Evolutionary conservation across 1,140 invertebrate species (phyloP).

Genomic region (Conopomorpha cramerella): DNA sequence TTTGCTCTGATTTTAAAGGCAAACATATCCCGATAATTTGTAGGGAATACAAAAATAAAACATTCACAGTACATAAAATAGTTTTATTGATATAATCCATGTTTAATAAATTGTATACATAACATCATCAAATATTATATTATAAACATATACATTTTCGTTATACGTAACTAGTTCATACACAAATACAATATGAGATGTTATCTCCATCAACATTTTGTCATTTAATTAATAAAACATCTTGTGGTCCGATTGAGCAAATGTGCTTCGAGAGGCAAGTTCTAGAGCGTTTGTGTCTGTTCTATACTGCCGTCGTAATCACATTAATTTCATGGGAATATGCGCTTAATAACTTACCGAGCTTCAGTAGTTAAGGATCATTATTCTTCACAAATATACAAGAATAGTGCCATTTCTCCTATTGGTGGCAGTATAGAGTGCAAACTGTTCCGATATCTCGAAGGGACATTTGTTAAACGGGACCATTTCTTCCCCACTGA

Average conservation of each 20-base stretch:
- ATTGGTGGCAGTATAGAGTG: too few relatives aligned
- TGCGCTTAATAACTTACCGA: constrained; percentile 23
- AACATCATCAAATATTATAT: constrained; percentile 61
- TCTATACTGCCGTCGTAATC: too few relatives aligned
- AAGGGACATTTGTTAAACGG: too few relatives aligned
- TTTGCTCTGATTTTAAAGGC: too few relatives aligned
- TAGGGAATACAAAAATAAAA: constrained; percentile 47
- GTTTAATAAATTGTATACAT: constrained; percentile 62
- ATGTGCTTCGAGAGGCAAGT: too few relatives aligned
- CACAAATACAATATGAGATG: constrained; percentile 61
- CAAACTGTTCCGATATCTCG: too few relatives aligned
- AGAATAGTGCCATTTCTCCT: too few relatives aligned
- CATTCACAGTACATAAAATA: constrained; percentile 60
- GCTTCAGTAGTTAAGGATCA: constrained; percentile 24
- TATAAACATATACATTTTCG: constrained; percentile 61
- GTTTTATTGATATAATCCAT: constrained; percentile 63
- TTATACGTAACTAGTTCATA: constrained; percentile 56
- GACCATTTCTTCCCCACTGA: too few relatives aligned
- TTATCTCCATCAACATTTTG: constrained; percentile 47
- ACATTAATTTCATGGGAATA: constrained; percentile 28
- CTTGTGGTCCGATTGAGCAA: too few relatives aligned
- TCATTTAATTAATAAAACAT: too few relatives aligned
- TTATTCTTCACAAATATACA: constrained; percentile 16
- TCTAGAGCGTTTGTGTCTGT: too few relatives aligned
- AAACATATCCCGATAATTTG: too few relatives aligned